Evolutionary conservation across 2,113 vertebrate genomes (phyloP), one percentile per base, ranked within the genome.

Genomic region (Catharus fuscescens): DNA sequence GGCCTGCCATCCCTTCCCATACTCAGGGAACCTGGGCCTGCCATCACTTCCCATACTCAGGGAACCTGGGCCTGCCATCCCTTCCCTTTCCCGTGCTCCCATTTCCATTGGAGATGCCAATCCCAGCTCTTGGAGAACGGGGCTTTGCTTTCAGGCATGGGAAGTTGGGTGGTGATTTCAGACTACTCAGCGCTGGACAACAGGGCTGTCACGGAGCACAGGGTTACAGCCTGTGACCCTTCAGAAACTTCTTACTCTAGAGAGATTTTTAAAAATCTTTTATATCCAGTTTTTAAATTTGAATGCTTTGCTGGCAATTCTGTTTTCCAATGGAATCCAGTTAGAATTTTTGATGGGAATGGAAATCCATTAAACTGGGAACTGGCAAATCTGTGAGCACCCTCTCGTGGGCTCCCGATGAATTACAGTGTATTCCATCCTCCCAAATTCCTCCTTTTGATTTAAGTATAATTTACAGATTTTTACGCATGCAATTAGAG

Each of bases 341-440:
- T 34, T 69, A 0, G 16, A 26, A 16, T 40, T 45, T 14, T 12
- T 69, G 26, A 18, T 84, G 86, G 28, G 29, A 18, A 18, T 61
- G 62, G 25, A 34, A 60, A 13, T 0, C 15, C 18, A 0, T 56
- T 56, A 8, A 83, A 31, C 8, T 36, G 20, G 34, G 52, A 62
- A 3, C 62, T 53, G 9, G 14, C 28, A 94, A 7, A 95, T 80
- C 64, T 86, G 40, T 21, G 77, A 96, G 90, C 93, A 14, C 95
- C 95, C 94, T 94, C 96, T 96, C 42, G 86, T 96, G 96, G 92
- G 23, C 3, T n/a, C 57, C 25, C 4, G 9, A 0, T 29, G 80
- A 42, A 91, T 76, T 69, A 50, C 95, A 88, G 21, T 2, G 0
- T 32, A 12, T 61, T 40, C 36, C 62, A 8, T 9, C 62, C 53